Percentiles rank a stretch among this genome's conserved stretches.
Evolutionary conservation across 2,888 invertebrate genomes (phyloP).

Genomic region (Danaus chrysippus): DNA sequence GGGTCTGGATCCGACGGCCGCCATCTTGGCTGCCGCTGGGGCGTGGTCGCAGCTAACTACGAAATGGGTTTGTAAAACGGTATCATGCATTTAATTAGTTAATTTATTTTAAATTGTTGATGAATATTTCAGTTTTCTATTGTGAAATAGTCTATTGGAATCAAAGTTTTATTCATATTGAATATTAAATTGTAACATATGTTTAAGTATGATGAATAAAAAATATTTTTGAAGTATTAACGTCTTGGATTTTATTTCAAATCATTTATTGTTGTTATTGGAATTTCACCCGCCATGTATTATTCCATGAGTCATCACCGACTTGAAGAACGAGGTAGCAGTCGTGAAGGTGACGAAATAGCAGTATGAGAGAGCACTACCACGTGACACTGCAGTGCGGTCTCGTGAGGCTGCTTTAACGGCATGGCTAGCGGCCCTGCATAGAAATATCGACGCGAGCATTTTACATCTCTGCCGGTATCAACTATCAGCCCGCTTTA

Average conservation of each 20-base stretch:
- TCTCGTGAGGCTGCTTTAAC: conserved; percentile 41
- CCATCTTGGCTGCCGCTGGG: conserved; percentile 79
- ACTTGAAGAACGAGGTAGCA: conserved; percentile 55
- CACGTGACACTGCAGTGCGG: conserved; percentile 35
- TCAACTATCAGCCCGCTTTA: conserved; percentile 76
- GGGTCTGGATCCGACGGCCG: conserved; percentile 77
- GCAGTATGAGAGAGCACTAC: conserved; percentile 45
- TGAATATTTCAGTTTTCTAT: conserved; percentile 65
- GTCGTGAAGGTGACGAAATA: conserved; percentile 52
- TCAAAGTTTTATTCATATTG: conserved; percentile 74
- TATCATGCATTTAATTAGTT: conserved; percentile 74
- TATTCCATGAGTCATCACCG: conserved; percentile 76
- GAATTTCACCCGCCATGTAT: conserved; percentile 74
- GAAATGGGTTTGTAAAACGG: conserved; percentile 80
- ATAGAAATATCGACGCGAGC: conserved; percentile 39
- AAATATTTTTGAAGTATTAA: conserved; percentile 47
- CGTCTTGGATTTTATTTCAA: conserved; percentile 52
- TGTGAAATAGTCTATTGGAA: conserved; percentile 66
- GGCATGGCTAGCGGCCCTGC: conserved; percentile 43
- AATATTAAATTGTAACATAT: conserved; percentile 76
- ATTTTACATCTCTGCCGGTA: conserved; percentile 60
- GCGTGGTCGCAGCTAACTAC: conserved; percentile 80
- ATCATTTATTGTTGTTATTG: conserved; percentile 46
- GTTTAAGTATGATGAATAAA: conserved; percentile 76
- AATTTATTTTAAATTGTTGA: conserved; percentile 34